Conservation (phyloP, 2,888 invertebrate genomes). For the Rosalia funebris region DNA sequence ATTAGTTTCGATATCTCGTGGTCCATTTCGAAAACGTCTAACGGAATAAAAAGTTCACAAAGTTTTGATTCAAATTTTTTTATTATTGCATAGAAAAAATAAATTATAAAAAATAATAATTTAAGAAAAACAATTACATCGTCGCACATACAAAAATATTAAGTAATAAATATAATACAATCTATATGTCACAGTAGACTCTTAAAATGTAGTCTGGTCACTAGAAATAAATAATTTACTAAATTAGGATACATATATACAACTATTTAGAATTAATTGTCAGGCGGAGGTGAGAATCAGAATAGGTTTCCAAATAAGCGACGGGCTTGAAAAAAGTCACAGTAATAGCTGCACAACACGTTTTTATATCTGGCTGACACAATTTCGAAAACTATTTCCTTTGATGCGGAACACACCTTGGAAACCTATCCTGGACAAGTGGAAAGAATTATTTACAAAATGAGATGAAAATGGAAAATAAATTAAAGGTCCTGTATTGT, state of each 20-base stretch:
- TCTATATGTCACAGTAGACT: conserved; percentile 5
- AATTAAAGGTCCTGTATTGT: conserved; percentile 5
- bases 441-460: conserved; percentile 12
- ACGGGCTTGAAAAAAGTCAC: background rate
- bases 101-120: conserved; percentile 22
- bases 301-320: background rate
- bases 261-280: background rate
- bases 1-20: too few species aligned
- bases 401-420: background rate
- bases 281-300: background rate
- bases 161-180: conserved; percentile 26
- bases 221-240: background rate
- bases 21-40: too few species aligned
- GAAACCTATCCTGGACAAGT: conserved; percentile 16
- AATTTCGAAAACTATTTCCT: background rate
- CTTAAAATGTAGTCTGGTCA: conserved; percentile 9
- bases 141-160: conserved; percentile 10
- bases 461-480: conserved; percentile 19
- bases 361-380: background rate
- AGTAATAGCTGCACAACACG: background rate
- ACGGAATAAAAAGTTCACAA: too few species aligned
- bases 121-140: conserved; percentile 9
- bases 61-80: too few species aligned
- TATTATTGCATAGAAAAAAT: conserved; percentile 24
- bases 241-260: background rate